Percentiles rank a stretch among this genome's conserved stretches.
phyloP scores from a whole-genome alignment of 2,113 vertebrate species.

The Hyperopisus bebe region DNA sequence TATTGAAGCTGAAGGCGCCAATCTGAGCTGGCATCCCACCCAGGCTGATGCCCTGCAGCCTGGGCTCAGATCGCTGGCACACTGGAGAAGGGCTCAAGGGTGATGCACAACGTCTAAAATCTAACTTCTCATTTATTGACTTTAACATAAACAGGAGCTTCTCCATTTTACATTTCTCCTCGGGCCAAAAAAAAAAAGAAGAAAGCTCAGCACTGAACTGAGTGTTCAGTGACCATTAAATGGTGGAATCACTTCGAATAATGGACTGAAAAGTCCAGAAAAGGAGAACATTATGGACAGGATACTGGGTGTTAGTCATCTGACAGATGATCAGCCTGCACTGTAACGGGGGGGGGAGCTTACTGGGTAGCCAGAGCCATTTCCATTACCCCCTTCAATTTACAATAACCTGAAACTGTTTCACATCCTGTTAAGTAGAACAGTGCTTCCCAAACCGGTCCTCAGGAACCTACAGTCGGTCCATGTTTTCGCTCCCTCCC shows the following conservation, averaged over 20 bases:
- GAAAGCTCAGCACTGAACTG: not conserved
- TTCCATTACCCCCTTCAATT: not conserved
- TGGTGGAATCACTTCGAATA: not conserved
- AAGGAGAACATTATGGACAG: not conserved
- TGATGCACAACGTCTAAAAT: not conserved
- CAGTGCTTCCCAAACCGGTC: not conserved
- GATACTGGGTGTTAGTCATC: slow-evolving; percentile 39
- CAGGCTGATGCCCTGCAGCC: not conserved
- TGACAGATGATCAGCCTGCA: slow-evolving; percentile 47
- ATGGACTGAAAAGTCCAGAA: not conserved
- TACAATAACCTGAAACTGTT: not conserved
- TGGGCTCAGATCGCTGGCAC: not conserved
- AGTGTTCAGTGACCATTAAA: not conserved
- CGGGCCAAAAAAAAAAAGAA: not conserved
- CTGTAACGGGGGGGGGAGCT: slow-evolving; percentile 12
- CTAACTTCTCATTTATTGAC: not conserved
- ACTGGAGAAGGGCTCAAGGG: not conserved
- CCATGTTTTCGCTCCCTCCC: too few relatives aligned
- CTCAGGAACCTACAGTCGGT: too few relatives aligned
- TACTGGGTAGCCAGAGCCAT: not conserved
- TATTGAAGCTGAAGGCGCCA: not conserved
- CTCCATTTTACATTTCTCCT: not conserved
- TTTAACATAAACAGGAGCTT: not conserved
- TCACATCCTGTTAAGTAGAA: not conserved
- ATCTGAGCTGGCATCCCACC: not conserved